Conservation (phyloP, 2,797 vertebrate genomes). For the Menidia menidia region DNA sequence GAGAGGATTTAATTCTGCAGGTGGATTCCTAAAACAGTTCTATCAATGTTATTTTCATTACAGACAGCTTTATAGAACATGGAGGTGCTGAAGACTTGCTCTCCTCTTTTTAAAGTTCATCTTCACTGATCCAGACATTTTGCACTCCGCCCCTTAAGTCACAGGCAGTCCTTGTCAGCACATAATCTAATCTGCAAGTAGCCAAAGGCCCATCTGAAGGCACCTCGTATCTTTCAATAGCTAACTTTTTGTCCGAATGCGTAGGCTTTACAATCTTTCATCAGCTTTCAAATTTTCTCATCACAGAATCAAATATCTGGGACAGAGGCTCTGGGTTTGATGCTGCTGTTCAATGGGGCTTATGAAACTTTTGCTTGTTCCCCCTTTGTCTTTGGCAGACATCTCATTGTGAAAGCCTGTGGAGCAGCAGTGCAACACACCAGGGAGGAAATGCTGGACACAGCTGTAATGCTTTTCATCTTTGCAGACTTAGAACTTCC, state of each 20-base stretch:
- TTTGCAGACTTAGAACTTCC: constrained; percentile 61
- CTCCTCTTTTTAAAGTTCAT: too few relatives aligned
- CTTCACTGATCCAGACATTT: too few relatives aligned
- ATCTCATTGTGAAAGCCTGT: constrained; percentile 43
- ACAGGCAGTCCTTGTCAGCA: too few relatives aligned
- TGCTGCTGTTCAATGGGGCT: constrained; percentile 42
- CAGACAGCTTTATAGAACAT: too few relatives aligned
- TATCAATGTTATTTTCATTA: background rate
- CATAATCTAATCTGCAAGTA: too few relatives aligned
- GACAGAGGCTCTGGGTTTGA: constrained; percentile 15
- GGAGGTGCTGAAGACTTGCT: too few relatives aligned
- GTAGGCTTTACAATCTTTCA: background rate
- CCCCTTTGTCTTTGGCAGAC: constrained; percentile 29
- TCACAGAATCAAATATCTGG: constrained; percentile 13
- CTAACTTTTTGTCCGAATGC: background rate
- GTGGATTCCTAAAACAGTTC: background rate
- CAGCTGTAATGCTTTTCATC: constrained; percentile 68
- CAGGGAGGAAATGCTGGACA: constrained; percentile 69
- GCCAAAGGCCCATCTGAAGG: too few relatives aligned
- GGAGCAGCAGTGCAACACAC: constrained; percentile 59
- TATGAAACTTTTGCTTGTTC: constrained; percentile 33
- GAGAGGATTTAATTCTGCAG: background rate
- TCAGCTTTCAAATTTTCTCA: constrained; percentile 13
- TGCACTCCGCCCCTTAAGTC: too few relatives aligned
- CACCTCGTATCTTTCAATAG: too few relatives aligned